These are phyloP conservation scores for Panzeria rudis DNA, from an alignment of 2,888 invertebrate species.

Conservation along the genomic window DNA sequence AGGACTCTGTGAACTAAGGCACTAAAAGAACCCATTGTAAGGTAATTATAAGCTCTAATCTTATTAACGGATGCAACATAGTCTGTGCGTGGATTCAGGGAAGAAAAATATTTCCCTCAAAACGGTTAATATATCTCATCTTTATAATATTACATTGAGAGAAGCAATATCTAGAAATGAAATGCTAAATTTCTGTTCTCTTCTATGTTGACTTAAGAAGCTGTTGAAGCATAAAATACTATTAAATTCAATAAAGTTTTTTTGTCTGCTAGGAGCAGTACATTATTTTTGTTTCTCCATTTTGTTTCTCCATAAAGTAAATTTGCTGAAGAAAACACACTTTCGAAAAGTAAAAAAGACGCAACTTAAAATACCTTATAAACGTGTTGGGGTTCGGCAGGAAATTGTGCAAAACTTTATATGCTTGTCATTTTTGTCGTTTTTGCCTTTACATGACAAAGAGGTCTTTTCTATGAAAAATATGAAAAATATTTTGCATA, in stretches of 20 bases:
- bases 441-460: conserved; percentile 1
- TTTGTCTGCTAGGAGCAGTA: not conserved
- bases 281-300: too few relatives aligned
- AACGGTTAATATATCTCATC: too few relatives aligned
- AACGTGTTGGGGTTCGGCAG: conserved; percentile 52
- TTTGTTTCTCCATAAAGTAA: not conserved
- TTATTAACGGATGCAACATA: too few relatives aligned
- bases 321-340: not conserved
- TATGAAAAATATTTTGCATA: conserved; percentile 10
- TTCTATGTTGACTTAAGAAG: not conserved
- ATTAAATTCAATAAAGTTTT: conserved; percentile 38
- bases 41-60: too few relatives aligned
- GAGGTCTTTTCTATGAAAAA: conserved; percentile 19
- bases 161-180: too few relatives aligned
- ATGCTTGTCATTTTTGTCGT: not conserved
- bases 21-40: too few relatives aligned
- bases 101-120: too few relatives aligned
- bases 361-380: conserved; percentile 19
- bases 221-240: conserved; percentile 18
- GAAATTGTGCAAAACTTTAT: conserved; percentile 36
- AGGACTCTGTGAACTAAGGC: too few relatives aligned
- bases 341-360: conserved; percentile 3
- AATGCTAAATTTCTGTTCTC: not conserved
- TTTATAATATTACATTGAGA: too few relatives aligned
- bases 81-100: too few relatives aligned